These are phyloP conservation scores for Hirtodrosophila confusa DNA, from an alignment of 2,888 invertebrate species.

Conservation along the genomic window DNA sequence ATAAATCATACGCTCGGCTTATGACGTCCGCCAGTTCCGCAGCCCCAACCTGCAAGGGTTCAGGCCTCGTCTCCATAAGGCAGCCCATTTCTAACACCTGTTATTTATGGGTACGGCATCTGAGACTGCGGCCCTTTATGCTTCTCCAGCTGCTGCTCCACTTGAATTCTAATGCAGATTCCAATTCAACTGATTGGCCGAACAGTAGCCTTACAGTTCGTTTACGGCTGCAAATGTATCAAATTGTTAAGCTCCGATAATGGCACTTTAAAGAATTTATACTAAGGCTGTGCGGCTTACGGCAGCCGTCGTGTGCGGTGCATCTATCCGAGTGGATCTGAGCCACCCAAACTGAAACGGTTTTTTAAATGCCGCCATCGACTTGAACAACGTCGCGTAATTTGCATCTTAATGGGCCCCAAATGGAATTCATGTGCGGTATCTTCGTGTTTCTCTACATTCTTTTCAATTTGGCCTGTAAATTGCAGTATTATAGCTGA, in stretches of 20 bases:
- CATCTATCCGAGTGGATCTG: neutral
- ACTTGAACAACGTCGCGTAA: slow-evolving; percentile 19
- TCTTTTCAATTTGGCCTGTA: neutral
- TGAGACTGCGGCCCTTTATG: slow-evolving; percentile 10
- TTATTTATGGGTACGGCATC: slow-evolving; percentile 56
- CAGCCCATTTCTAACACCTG: slow-evolving; percentile 71
- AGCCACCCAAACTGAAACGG: slow-evolving; percentile 67
- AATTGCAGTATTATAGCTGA: too few species aligned
- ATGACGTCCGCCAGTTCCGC: slow-evolving; percentile 57
- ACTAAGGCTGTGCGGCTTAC: slow-evolving; percentile 34
- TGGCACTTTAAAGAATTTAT: slow-evolving; percentile 74
- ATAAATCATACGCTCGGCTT: slow-evolving; percentile 77
- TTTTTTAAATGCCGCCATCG: slow-evolving; percentile 39
- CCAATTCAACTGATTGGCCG: slow-evolving; percentile 49
- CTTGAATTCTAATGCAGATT: slow-evolving; percentile 54
- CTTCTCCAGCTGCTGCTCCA: slow-evolving; percentile 27
- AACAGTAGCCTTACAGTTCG: slow-evolving; percentile 65
- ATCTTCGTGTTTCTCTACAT: neutral
- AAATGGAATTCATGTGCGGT: slow-evolving; percentile 20
- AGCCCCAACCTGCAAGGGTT: slow-evolving; percentile 2
- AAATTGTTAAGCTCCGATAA: slow-evolving; percentile 71
- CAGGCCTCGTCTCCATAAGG: slow-evolving; percentile 14
- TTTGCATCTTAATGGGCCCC: slow-evolving; percentile 52
- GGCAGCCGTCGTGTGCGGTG: slow-evolving; percentile 64
- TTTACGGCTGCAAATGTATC: slow-evolving; percentile 48